Evolutionary conservation across 2,797 vertebrate genomes (phyloP).

Genomic region (Tapirus indicus): DNA sequence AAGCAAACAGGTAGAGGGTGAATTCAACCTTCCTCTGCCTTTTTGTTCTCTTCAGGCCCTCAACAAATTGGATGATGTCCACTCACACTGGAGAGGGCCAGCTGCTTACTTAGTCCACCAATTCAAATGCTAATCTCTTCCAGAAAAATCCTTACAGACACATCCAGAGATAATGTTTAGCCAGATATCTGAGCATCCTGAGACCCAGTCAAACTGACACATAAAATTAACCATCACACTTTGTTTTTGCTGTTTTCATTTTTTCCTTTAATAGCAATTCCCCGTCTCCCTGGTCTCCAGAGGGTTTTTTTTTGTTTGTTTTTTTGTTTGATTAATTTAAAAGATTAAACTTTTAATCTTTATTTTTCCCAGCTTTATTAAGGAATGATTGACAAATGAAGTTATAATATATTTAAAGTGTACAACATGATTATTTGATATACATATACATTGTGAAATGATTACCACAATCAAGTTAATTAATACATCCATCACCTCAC

Average conservation of each 20-base stretch:
- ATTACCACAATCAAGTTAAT: neutral
- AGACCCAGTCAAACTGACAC: neutral
- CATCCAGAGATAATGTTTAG: neutral
- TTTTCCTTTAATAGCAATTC: neutral
- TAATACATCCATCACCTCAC: neutral
- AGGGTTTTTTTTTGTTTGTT: neutral
- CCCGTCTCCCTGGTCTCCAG: neutral
- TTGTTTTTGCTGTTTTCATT: neutral
- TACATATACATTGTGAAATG: neutral
- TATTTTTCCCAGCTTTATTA: neutral
- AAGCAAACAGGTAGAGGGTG: neutral
- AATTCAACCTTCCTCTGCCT: neutral
- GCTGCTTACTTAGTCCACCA: neutral
- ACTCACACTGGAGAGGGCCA: no score
- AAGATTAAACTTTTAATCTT: neutral
- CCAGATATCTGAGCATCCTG: neutral
- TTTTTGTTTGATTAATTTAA: neutral
- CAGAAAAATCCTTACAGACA: neutral
- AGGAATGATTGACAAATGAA: neutral
- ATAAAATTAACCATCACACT: neutral
- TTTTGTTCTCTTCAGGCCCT: neutral
- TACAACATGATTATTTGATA: neutral
- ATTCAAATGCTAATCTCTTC: neutral
- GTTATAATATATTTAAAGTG: neutral
- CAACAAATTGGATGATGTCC: neutral